Conservation (phyloP, 1,140 invertebrate species). For the Periplaneta americana region DNA sequence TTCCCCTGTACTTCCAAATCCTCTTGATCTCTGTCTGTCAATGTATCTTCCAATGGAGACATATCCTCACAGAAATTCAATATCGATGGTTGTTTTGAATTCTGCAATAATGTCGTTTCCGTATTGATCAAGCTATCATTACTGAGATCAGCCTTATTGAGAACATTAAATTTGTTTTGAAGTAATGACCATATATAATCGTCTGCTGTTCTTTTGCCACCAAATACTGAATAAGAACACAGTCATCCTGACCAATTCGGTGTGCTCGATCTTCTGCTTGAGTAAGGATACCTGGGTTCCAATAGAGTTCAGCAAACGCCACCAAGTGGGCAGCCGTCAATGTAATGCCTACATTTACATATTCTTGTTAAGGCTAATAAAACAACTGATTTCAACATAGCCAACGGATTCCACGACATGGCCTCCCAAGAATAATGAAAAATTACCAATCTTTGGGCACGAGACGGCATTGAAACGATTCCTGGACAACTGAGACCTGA, state of each 20-base stretch:
- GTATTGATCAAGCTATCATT: too few relatives aligned
- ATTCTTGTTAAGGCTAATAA: too few relatives aligned
- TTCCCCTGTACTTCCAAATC: background rate
- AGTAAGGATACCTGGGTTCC: slow-evolving; percentile 92
- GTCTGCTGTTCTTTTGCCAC: slow-evolving; percentile 85
- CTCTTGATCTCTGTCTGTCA: background rate
- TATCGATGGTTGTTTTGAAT: background rate
- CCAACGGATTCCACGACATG: too few relatives aligned
- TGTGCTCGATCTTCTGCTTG: slow-evolving; percentile 95
- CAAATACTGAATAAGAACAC: slow-evolving; percentile 79
- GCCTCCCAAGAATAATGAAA: too few relatives aligned
- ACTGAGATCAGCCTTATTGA: slow-evolving; percentile 76
- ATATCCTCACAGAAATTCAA: background rate
- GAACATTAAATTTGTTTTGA: slow-evolving; percentile 74
- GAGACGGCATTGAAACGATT: too few relatives aligned
- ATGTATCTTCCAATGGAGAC: background rate
- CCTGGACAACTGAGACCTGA: too few relatives aligned
- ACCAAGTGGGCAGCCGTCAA: slow-evolving; percentile 88
- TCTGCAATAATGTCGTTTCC: too few relatives aligned
- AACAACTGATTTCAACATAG: too few relatives aligned
- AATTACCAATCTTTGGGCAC: too few relatives aligned
- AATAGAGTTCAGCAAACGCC: slow-evolving; percentile 94
- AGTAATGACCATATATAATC: slow-evolving; percentile 88
- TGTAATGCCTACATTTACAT: slow-evolving; percentile 86
- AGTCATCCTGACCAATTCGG: slow-evolving; percentile 80